These are phyloP conservation scores for Zeus faber DNA, from an alignment of 2,113 vertebrate genomes.

Conservation along the genomic window DNA sequence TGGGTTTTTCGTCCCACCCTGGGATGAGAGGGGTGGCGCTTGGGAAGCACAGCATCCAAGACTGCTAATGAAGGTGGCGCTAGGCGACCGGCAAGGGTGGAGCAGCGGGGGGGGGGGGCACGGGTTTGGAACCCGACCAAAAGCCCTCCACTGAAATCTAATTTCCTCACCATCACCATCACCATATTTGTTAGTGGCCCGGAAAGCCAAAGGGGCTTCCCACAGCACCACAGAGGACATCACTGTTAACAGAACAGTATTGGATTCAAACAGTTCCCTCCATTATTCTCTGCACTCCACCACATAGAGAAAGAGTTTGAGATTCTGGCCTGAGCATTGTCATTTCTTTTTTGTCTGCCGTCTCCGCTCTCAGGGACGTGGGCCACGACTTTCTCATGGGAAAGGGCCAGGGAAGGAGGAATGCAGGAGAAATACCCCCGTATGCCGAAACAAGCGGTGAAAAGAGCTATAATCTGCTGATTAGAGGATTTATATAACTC, in stretches of 20 bases:
- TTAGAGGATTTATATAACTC: background rate
- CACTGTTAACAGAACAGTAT: constrained; percentile 6
- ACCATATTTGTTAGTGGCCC: background rate
- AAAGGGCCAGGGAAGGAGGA: background rate
- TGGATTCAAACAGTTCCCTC: background rate
- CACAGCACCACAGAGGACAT: background rate
- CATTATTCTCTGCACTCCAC: background rate
- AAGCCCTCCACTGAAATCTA: too few species aligned
- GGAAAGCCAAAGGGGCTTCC: background rate
- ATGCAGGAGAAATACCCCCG: background rate
- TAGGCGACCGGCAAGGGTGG: too few species aligned
- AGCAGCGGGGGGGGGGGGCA: too few species aligned
- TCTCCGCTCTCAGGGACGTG: background rate
- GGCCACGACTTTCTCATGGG: background rate
- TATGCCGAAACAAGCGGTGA: background rate
- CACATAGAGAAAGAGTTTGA: background rate
- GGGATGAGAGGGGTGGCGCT: too few species aligned
- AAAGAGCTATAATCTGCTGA: background rate
- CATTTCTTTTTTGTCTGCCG: background rate
- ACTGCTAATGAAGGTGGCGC: too few species aligned
- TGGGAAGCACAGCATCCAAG: too few species aligned
- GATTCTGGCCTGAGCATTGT: background rate
- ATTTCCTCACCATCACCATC: background rate
- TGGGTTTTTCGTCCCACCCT: too few species aligned
- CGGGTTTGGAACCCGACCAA: too few species aligned